Evolutionary conservation across 2,113 vertebrate species (phyloP).

Genomic region (Chaetorhynchus papuensis): DNA sequence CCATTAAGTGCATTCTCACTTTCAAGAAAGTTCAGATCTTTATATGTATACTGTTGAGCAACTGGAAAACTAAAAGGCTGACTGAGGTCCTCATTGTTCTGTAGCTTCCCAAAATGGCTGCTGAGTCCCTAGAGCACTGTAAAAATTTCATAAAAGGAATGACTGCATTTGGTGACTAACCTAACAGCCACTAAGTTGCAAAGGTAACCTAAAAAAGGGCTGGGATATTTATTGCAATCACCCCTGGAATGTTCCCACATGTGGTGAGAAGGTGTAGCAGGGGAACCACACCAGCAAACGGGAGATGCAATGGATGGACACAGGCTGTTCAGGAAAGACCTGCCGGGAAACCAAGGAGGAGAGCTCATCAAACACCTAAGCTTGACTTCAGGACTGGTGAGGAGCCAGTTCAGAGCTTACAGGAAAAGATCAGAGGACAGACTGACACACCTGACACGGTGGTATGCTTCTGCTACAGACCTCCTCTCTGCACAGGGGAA

Average conservation of each 20-base stretch:
- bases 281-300: accelerated
- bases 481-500: not conserved
- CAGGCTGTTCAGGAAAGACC: not conserved
- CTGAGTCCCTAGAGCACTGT: not conserved
- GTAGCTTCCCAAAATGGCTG: conserved; percentile 4
- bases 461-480: not conserved
- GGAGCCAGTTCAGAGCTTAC: not conserved
- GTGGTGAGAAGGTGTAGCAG: accelerated
- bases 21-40: conserved; percentile 46
- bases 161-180: not conserved
- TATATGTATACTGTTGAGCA: not conserved
- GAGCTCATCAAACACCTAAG: not conserved
- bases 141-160: not conserved
- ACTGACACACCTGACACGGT: not conserved
- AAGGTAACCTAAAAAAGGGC: not conserved
- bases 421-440: not conserved
- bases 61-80: not conserved
- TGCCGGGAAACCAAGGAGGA: not conserved
- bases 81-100: not conserved
- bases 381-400: not conserved
- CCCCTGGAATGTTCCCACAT: not conserved
- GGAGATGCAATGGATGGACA: not conserved
- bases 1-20: conserved; percentile 36
- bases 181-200: not conserved
- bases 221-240: not conserved